These are phyloP conservation scores for Xiphorhynchus erythropygius DNA, from an alignment of 2,797 vertebrate genomes.

Conservation along the genomic window DNA sequence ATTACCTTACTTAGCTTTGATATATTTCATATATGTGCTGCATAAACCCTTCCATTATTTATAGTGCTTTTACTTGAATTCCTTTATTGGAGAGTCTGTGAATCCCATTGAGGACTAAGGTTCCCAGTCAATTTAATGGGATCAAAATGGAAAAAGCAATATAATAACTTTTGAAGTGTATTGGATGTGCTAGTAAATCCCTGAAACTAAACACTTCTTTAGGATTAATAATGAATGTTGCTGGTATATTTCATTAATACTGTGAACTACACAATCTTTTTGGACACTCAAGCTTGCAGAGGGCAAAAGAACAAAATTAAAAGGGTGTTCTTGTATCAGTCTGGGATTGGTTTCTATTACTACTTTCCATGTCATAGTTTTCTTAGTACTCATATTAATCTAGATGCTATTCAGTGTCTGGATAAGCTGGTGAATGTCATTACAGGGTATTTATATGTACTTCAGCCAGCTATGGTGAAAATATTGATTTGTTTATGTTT, in stretches of 20 bases:
- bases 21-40: neutral
- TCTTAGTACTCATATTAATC: neutral
- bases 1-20: neutral
- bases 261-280: neutral
- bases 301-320: neutral
- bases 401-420: neutral
- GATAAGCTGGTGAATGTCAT: neutral
- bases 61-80: neutral
- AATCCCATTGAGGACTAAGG: neutral
- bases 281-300: neutral
- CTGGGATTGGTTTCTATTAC: neutral
- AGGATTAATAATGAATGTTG: neutral
- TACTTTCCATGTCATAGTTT: neutral
- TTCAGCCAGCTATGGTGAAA: neutral
- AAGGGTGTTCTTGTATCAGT: neutral
- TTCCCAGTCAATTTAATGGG: neutral
- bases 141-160: neutral
- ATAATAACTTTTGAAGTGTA: neutral
- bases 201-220: neutral
- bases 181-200: neutral
- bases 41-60: neutral
- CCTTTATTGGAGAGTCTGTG: neutral
- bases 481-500: conserved; percentile 27
- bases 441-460: neutral
- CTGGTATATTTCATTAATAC: neutral